Base-by-base conservation (phyloP, 2,797 vertebrate species). In the Pempheris klunzingeri region DNA sequence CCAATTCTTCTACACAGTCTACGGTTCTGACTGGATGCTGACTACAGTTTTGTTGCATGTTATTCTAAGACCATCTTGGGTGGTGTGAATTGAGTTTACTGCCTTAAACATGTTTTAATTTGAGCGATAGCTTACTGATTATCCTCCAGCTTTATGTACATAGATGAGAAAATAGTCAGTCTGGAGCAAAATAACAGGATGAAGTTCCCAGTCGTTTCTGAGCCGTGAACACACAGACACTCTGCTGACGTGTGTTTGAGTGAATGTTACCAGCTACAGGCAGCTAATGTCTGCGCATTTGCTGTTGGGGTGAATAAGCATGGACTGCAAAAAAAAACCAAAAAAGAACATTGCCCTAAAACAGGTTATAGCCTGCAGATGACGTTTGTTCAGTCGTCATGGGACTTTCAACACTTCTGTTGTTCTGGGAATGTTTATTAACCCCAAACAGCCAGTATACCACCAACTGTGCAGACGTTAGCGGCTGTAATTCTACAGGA, bases 241-340 rank as follows among this genome's bases (percentile, higher is more conserved):
- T 24, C 28, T 28, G 18, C 53, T 57, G 13, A 66, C 30, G 6
- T 6, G n/a, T n/a, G n/a, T n/a, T n/a, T n/a, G n/a, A n/a, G n/a
- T n/a, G n/a, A n/a, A n/a, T n/a, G n/a, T n/a, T n/a, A n/a, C n/a
- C n/a, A n/a, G 62, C 41, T 34, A 18, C 62, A n/a, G n/a, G n/a
- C n/a, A 78, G 78, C 49, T 38, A 65, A 69, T 12, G 0, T 44
- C 65, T 71, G 69, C 46, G 20, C 34, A 57, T 68, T 47, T 43
- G 24, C 26, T 68, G 34, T 54, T 85, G 7, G 46, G 57, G 39
- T 55, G 52, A 70, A 62, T 43, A 36, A 57, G 30, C 24, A 68
- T 1, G 46, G 47, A 43, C 43, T 67, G 15, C 64, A 65, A 59
- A 53, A 34, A 44, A 36, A 63, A 58, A n/a, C 4, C n/a, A 72